phyloP scores from a whole-genome alignment of 2,888 invertebrate species.

The Drosophila parthenogenetica region DNA sequence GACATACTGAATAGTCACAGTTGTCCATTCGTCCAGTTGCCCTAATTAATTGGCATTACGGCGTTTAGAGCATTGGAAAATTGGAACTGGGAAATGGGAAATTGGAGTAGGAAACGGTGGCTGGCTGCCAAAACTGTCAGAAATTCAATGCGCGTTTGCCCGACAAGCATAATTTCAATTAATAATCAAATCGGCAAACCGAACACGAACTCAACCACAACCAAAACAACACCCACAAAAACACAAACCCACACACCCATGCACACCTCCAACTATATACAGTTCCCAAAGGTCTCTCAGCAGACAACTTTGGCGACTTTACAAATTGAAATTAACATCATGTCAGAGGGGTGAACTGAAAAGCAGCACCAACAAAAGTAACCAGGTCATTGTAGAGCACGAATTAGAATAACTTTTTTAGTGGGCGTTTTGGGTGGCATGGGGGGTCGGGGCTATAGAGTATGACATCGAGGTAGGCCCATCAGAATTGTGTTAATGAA shows the following conservation, averaged over 20 bases:
- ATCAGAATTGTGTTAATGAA: slow-evolving; percentile 69
- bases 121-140: slow-evolving; percentile 71
- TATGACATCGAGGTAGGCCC: slow-evolving; percentile 27
- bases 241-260: neutral
- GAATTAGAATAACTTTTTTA: slow-evolving; percentile 67
- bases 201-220: slow-evolving; percentile 38
- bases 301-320: slow-evolving; percentile 51
- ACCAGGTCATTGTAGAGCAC: slow-evolving; percentile 72
- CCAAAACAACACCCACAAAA: slow-evolving; percentile 6
- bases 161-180: slow-evolving; percentile 73
- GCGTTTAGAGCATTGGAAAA: slow-evolving; percentile 32
- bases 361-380: slow-evolving; percentile 48
- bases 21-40: slow-evolving; percentile 22
- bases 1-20: slow-evolving; percentile 16
- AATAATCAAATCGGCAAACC: slow-evolving; percentile 73
- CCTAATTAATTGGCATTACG: slow-evolving; percentile 47
- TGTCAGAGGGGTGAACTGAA: slow-evolving; percentile 23
- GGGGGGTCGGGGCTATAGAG: neutral
- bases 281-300: slow-evolving; percentile 44
- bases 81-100: slow-evolving; percentile 9
- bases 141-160: slow-evolving; percentile 69
- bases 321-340: slow-evolving; percentile 72
- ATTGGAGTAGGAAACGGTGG: slow-evolving; percentile 14
- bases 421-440: neutral
- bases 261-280: neutral